Evolutionary conservation across 2,113 vertebrate genomes (phyloP).

Genomic region (Rhegmatorhina hoffmannsi): DNA sequence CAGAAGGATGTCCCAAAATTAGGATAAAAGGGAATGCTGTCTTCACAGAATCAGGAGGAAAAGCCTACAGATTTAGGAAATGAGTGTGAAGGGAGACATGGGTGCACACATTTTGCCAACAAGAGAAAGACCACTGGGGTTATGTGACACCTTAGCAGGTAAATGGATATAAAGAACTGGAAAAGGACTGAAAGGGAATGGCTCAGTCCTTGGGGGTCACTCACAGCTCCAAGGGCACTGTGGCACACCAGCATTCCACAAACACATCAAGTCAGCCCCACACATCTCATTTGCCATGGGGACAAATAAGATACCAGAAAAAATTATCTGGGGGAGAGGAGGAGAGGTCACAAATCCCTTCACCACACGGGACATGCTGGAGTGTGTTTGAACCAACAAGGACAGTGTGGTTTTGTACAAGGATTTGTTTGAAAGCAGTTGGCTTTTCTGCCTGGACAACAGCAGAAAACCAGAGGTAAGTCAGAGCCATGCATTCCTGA

Average conservation of each 20-base stretch:
- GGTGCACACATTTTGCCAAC: background rate
- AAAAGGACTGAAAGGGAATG: background rate
- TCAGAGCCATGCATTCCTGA: slow-evolving; percentile 81
- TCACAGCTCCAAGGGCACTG: background rate
- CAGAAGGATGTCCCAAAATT: background rate
- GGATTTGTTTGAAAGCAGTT: background rate
- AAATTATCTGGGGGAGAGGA: background rate
- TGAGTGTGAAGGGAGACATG: background rate
- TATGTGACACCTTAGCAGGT: background rate
- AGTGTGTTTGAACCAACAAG: background rate
- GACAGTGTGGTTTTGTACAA: background rate
- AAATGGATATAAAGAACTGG: background rate
- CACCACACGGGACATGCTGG: background rate
- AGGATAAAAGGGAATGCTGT: background rate
- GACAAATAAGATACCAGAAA: background rate
- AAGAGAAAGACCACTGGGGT: background rate
- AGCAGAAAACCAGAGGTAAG: slow-evolving; percentile 4
- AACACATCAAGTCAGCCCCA: background rate
- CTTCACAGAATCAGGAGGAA: background rate
- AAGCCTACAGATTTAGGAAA: background rate
- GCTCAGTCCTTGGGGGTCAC: background rate
- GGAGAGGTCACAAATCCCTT: background rate
- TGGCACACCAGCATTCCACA: background rate
- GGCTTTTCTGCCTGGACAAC: slow-evolving; percentile 10
- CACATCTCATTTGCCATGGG: background rate